A percentile compares a stretch with the other conserved stretches of the same genome.
Evolutionary conservation across 2,797 vertebrate genomes (phyloP).

Genomic region (Coranthus polyacanthus): DNA sequence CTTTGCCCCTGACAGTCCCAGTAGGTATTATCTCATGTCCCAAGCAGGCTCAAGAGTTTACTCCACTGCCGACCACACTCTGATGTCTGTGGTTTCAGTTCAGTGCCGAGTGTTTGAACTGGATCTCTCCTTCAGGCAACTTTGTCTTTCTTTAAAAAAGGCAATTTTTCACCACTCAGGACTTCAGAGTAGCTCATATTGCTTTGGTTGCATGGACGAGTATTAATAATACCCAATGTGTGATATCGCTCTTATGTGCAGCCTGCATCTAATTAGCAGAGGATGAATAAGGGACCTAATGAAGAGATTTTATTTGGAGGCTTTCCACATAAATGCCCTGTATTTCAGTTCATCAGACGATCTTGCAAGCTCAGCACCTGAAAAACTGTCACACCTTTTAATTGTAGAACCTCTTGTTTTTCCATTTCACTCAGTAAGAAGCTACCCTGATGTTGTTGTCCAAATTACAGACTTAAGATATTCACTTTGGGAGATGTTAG

Average conservation of each 20-base stretch:
- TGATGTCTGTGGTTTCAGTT: slow-evolving; percentile 3
- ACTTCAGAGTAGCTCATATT: slow-evolving; percentile 21
- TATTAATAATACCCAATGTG: slow-evolving; percentile 37
- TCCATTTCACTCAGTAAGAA: slow-evolving; percentile 4
- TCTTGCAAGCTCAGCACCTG: slow-evolving; percentile 43
- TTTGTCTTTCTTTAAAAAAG: slow-evolving; percentile 26
- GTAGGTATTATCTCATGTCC: slow-evolving; percentile 2
- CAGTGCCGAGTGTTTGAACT: slow-evolving; percentile 7
- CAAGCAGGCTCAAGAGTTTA: slow-evolving; percentile 6
- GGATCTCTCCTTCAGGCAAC: slow-evolving; percentile 25
- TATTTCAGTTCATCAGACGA: slow-evolving; percentile 24
- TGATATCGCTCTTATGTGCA: slow-evolving; percentile 38
- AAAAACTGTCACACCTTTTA: slow-evolving; percentile 34
- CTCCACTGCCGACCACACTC: slow-evolving; percentile 6
- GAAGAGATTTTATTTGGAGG: slow-evolving; percentile 46
- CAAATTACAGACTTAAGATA: slow-evolving; percentile 31
- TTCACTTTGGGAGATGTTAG: slow-evolving; percentile 53
- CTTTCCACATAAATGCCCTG: slow-evolving; percentile 49
- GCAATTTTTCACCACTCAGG: slow-evolving; percentile 28
- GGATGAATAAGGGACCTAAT: slow-evolving; percentile 41
- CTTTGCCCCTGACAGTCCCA: too few species aligned
- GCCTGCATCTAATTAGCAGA: slow-evolving; percentile 57
- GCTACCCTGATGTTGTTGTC: slow-evolving; percentile 22
- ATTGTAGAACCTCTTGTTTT: slow-evolving; percentile 24
- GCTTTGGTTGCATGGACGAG: slow-evolving; percentile 15